A percentile compares a stretch with the other conserved stretches of the same genome.
Evolutionary conservation across 2,113 vertebrate species (phyloP).

Genomic region (Pelodiscus sinensis): DNA sequence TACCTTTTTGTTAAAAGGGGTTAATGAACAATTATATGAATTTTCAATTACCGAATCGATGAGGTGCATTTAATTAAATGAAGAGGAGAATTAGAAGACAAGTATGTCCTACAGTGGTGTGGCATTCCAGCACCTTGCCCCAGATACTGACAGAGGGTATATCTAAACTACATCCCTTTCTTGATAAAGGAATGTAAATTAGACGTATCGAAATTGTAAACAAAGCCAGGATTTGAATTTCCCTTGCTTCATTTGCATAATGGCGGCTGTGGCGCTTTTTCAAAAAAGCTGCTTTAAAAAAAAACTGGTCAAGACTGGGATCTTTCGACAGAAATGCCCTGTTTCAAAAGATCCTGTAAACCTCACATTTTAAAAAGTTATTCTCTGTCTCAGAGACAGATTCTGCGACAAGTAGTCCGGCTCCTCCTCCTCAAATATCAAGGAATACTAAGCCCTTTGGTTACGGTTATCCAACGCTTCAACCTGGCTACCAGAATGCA

Average conservation of each 20-base stretch:
- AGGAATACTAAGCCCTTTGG: slow-evolving; percentile 86
- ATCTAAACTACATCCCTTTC: too few relatives aligned
- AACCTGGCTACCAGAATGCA: slow-evolving; percentile 87
- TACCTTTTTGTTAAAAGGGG: neutral
- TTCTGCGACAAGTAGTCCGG: slow-evolving; percentile 76
- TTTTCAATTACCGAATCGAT: neutral
- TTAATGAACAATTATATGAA: neutral
- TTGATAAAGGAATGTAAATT: too few relatives aligned
- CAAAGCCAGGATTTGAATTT: too few relatives aligned
- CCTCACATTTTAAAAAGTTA: too few relatives aligned
- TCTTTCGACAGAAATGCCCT: too few relatives aligned
- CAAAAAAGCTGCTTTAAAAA: too few relatives aligned
- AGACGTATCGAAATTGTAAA: too few relatives aligned
- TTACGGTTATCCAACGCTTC: slow-evolving; percentile 88
- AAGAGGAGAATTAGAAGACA: neutral
- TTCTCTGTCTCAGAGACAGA: slow-evolving; percentile 67
- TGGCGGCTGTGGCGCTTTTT: too few relatives aligned
- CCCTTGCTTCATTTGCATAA: too few relatives aligned
- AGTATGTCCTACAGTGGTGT: neutral
- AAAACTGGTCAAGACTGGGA: too few relatives aligned
- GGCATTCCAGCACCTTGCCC: neutral
- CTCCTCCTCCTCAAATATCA: slow-evolving; percentile 75
- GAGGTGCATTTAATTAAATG: neutral
- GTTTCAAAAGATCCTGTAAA: too few relatives aligned
- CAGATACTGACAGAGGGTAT: neutral